Evolutionary conservation across 1,140 invertebrate genomes (phyloP), one percentile per base, ranked within the genome.

Genomic region (Trichonephila clavata): DNA sequence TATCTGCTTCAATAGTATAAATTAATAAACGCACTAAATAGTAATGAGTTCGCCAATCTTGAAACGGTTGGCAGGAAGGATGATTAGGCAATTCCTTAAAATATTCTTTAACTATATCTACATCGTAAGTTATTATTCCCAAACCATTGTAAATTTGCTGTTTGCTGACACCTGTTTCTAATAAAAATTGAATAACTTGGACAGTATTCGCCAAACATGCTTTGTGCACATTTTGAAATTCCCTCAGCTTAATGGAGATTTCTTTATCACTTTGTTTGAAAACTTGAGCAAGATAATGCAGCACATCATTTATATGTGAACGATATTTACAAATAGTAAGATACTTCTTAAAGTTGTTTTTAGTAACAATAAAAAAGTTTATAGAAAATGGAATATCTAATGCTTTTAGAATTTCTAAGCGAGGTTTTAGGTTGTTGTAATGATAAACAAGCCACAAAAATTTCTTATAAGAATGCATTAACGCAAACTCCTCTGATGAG

Each of bases 371-470:
- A 27, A 84, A 91, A 32, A 50, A 24, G 84, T 20, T 84, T 32
- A 91, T 84, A 84, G 77, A 91, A 21, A 10, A 84, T 32, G 80
- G 90, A 6, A 83, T n/a, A 24, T 84, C n/a, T 60, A 43, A n/a
- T 32, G 71, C 27, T 83, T 83, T 91, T 27, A 91, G n/a, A 24
- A 59, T 18, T 14, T 91, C 20, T 83, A 91, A 21, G 21, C 90
- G 80, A 20, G 27, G 32, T 8, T 65, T 59, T 32, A 91, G 13
- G 24, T 65, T 83, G 4, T 57, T 24, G 65, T 65, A 84, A 61
- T 91, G 60, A 65, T 91, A 84, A 2, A 91, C 90, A 7, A 91
- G 60, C 90, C 90, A 91, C 20, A 91, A 68, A 80, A 91, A 91
- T 65, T 91, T 91, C 61, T 80, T 91, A 21, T 91, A 50, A 21